Evolutionary conservation across 1,140 invertebrate genomes (phyloP).

Genomic region (Zophobas atratus): DNA sequence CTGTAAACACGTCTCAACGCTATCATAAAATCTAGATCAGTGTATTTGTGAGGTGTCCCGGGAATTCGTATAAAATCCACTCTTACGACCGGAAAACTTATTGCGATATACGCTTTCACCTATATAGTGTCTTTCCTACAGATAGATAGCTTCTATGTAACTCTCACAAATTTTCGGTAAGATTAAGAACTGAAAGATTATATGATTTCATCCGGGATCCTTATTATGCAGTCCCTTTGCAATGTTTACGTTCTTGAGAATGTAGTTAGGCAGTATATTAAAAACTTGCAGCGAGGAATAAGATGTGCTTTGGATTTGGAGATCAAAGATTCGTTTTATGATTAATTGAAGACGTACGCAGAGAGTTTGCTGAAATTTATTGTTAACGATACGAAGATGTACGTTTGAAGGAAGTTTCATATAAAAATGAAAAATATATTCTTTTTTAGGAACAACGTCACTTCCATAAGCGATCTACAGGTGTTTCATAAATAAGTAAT

Average conservation of each 20-base stretch:
- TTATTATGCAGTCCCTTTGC: not conserved
- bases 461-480: slow-evolving; percentile 21
- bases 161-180: no score
- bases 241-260: no score
- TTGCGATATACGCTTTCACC: slow-evolving; percentile 26
- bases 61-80: slow-evolving; percentile 47
- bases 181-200: not conserved
- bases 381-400: not conserved
- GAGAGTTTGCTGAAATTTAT: no score
- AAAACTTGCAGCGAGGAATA: no score
- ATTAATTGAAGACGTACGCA: no score
- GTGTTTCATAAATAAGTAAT: slow-evolving; percentile 41
- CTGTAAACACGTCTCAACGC: slow-evolving; percentile 49
- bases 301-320: no score
- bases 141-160: not conserved
- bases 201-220: not conserved
- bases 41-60: slow-evolving; percentile 40
- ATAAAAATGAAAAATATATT: slow-evolving; percentile 23
- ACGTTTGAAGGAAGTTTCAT: not conserved
- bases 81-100: slow-evolving; percentile 44
- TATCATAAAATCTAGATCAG: slow-evolving; percentile 48
- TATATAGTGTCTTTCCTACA: slow-evolving; percentile 15
- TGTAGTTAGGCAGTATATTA: no score
- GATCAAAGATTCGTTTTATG: no score
- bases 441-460: not conserved